Conservation (phyloP, 2,113 vertebrate species). For the Thomomys bottae region DNA sequence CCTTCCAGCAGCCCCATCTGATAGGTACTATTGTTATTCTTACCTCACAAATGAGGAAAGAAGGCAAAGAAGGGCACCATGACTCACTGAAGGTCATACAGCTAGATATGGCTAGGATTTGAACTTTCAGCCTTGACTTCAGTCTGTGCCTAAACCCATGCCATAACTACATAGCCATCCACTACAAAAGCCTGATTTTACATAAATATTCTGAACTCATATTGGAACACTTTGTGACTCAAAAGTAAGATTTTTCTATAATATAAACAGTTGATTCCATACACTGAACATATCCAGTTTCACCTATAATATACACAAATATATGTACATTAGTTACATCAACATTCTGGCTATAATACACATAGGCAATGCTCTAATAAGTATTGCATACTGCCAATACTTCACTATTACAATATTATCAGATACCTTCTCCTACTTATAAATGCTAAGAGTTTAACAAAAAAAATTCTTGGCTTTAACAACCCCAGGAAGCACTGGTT, state of each 20-base stretch:
- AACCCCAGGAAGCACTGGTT: not conserved
- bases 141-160: not conserved
- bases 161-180: not conserved
- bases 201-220: not conserved
- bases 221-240: not conserved
- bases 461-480: not conserved
- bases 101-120: not conserved
- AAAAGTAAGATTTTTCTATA: conserved; percentile 34
- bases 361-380: not conserved
- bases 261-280: not conserved
- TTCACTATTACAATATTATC: not conserved
- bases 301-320: conserved; percentile 28
- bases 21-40: conserved; percentile 32
- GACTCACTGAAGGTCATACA: conserved; percentile 6
- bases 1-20: not conserved
- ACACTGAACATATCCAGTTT: too few relatives aligned
- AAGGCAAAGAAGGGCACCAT: not conserved
- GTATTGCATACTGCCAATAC: conserved; percentile 3
- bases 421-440: not conserved
- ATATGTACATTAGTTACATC: conserved; percentile 14
- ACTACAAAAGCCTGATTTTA: conserved; percentile 38
- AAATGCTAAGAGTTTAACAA: not conserved
- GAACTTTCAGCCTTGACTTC: not conserved
- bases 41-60: not conserved
- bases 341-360: not conserved